A percentile compares a stretch with the other conserved stretches of the same genome.
These are phyloP conservation scores for Gopherus flavomarginatus DNA, from an alignment of 2,113 vertebrate species.

Conservation along the genomic window DNA sequence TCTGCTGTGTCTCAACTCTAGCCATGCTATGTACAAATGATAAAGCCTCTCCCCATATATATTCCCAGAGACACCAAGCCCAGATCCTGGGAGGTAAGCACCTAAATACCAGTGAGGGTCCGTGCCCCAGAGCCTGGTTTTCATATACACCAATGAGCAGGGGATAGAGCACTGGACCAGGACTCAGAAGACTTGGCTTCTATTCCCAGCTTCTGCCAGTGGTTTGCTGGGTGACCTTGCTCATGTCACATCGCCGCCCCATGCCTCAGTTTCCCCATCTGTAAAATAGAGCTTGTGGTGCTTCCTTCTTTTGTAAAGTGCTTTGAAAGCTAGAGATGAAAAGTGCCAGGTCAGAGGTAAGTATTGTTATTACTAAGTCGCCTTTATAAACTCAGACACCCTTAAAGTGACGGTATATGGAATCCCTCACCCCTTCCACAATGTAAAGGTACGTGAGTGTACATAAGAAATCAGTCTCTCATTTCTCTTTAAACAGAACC, in stretches of 20 bases:
- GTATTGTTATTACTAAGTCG: background rate
- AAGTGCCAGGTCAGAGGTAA: background rate
- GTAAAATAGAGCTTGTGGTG: background rate
- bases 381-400: background rate
- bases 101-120: background rate
- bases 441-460: background rate
- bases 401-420: background rate
- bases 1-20: background rate
- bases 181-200: background rate
- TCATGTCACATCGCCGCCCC: background rate
- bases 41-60: conserved; percentile 12
- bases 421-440: background rate
- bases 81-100: background rate
- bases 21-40: background rate
- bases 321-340: background rate
- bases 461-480: background rate
- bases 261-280: background rate
- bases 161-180: background rate
- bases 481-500: background rate
- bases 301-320: background rate
- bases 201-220: background rate
- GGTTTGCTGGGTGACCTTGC: background rate
- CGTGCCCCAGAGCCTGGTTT: background rate
- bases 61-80: conserved; percentile 4
- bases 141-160: background rate